These are phyloP conservation scores for Suncus etruscus DNA, from an alignment of 2,113 vertebrate species.

Conservation along the genomic window DNA sequence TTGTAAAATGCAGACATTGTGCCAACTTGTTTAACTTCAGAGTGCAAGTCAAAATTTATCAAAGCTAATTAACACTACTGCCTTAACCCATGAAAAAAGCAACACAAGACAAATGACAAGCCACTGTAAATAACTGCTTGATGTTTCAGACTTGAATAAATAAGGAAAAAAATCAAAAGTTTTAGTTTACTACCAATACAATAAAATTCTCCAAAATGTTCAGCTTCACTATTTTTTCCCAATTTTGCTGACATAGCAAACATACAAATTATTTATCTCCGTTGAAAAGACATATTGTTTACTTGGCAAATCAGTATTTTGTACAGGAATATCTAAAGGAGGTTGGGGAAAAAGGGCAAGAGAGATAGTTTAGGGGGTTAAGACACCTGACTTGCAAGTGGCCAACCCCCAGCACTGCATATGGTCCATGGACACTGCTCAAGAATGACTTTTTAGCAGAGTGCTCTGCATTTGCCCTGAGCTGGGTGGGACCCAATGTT, in stretches of 20 bases:
- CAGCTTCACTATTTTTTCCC: background rate
- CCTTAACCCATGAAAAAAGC: background rate
- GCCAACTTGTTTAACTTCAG: background rate
- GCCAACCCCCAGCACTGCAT: too few relatives aligned
- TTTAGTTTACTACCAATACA: constrained; percentile 14
- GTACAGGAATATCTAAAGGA: background rate
- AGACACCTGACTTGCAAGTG: too few relatives aligned
- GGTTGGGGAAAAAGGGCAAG: too few relatives aligned
- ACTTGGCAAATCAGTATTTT: background rate
- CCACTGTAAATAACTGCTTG: background rate
- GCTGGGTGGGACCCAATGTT: too few relatives aligned
- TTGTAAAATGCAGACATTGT: background rate
- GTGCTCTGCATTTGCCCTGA: too few relatives aligned
- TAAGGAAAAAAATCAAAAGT: background rate
- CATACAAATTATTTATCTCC: background rate
- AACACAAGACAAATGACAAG: background rate
- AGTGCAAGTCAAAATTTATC: background rate
- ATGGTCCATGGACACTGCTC: too few relatives aligned
- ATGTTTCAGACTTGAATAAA: constrained; percentile 13
- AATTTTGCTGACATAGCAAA: background rate
- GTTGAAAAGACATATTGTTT: background rate
- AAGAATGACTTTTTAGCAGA: too few relatives aligned
- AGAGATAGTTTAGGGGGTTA: too few relatives aligned
- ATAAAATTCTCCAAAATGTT: constrained; percentile 7
- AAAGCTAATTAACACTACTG: constrained; percentile 50